A percentile compares a stretch with the other conserved stretches of the same genome.
Evolutionary conservation across 2,797 vertebrate species (phyloP).

Genomic region (Nannoperca obscura): DNA sequence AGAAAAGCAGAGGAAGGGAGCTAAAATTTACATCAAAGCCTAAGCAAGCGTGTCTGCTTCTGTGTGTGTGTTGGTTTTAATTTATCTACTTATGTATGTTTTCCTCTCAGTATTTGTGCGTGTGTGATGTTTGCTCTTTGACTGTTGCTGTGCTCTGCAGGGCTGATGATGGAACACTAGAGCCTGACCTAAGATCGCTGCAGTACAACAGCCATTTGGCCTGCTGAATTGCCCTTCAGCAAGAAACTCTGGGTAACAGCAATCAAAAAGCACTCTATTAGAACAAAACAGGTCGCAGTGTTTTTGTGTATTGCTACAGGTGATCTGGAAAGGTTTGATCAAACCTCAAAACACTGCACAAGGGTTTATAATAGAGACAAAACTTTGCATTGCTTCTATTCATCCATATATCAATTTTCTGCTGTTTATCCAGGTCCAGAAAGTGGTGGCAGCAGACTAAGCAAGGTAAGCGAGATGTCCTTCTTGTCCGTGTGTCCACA

Average conservation of each 20-base stretch:
- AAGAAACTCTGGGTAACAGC: conserved; percentile 8
- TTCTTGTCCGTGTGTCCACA: not conserved
- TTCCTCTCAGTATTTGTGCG: conserved; percentile 31
- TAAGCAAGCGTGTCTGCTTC: not conserved
- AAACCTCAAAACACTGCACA: not conserved
- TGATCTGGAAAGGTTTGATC: conserved; percentile 25
- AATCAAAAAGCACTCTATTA: not conserved
- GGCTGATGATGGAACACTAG: conserved; percentile 35
- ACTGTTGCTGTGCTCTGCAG: conserved; percentile 32
- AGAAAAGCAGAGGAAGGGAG: conserved; percentile 6
- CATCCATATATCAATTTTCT: not conserved
- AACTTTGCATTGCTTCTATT: not conserved
- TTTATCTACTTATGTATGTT: conserved; percentile 31
- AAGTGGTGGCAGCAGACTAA: not conserved
- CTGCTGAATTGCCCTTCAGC: conserved; percentile 25
- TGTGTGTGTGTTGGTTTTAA: conserved; percentile 1
- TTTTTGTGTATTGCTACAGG: conserved; percentile 6
- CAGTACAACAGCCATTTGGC: not conserved
- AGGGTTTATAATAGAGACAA: not conserved
- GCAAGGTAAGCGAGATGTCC: not conserved
- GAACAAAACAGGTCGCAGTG: conserved; percentile 1
- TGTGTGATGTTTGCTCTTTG: conserved; percentile 37
- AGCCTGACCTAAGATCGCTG: conserved; percentile 17
- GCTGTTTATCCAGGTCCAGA: not conserved
- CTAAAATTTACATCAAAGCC: conserved; percentile 37